Conservation (phyloP, 2,797 vertebrate species). For the Intellagama lesueurii region DNA sequence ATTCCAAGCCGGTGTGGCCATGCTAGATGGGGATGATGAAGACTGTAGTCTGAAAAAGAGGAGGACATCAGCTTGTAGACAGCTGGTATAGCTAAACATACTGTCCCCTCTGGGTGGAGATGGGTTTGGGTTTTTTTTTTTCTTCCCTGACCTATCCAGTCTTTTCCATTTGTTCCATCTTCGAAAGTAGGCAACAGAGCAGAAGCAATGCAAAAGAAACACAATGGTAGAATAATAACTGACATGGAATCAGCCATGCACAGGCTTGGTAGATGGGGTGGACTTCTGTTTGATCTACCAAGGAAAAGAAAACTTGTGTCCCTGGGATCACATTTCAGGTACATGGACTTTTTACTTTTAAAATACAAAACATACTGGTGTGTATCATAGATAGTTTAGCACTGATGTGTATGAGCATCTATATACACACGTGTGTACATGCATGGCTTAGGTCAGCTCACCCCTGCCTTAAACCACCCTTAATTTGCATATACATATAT, state of each 20-base stretch:
- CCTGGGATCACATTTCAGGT: neutral
- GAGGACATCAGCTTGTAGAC: neutral
- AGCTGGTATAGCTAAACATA: conserved; percentile 55
- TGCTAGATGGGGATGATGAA: neutral
- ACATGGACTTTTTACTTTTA: neutral
- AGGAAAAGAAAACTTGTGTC: neutral
- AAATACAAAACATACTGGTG: neutral
- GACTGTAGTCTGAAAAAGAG: neutral
- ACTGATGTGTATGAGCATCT: neutral
- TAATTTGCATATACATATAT: conserved; percentile 56
- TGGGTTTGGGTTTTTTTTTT: conserved; percentile 63
- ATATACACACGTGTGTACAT: neutral
- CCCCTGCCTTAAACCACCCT: conserved; percentile 41
- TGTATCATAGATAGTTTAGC: neutral
- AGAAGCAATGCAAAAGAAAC: neutral
- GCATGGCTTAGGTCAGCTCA: neutral
- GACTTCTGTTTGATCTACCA: neutral
- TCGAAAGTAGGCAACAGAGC: conserved; percentile 48
- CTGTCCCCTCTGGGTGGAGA: conserved; percentile 50
- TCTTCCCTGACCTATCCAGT: conserved; percentile 52
- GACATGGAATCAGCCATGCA: neutral
- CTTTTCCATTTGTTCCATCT: conserved; percentile 62
- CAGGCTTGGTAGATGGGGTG: too few relatives aligned
- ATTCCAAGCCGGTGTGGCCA: neutral
- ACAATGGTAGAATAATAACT: neutral